phyloP scores from a whole-genome alignment of 1,140 invertebrate species.

The Daktulosphaira vitifoliae region DNA sequence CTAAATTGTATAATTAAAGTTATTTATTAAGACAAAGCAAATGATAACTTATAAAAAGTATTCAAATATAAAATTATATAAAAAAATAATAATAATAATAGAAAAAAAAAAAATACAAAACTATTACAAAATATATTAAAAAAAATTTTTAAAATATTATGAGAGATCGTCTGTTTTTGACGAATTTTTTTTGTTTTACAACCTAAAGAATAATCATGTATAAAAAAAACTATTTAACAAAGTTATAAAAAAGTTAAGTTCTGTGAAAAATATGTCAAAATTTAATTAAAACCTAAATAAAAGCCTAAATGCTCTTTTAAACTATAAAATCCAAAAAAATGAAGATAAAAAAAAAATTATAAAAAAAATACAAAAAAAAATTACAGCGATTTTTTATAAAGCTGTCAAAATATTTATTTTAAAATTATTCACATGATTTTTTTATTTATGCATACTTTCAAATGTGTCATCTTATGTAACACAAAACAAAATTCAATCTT shows the following conservation, averaged over 20 bases:
- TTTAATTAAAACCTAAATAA: constrained; percentile 6
- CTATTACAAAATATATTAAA: constrained; percentile 17
- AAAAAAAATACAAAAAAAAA: constrained; percentile 1
- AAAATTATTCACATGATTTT: constrained; percentile 18
- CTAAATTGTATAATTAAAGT: constrained; percentile 17
- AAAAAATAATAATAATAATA: not conserved
- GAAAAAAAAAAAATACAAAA: constrained; percentile 8
- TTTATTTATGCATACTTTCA: constrained; percentile 15
- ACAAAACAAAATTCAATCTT: constrained; percentile 4
- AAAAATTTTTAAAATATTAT: not conserved
- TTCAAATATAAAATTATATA: constrained; percentile 2
- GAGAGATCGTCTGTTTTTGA: constrained; percentile 15
- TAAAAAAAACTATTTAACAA: constrained; percentile 15
- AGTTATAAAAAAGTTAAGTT: constrained; percentile 13
- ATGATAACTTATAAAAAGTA: constrained; percentile 25
- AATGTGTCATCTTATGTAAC: constrained; percentile 2
- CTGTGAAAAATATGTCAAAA: constrained; percentile 12
- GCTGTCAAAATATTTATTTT: constrained; percentile 21
- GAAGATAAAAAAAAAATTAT: not conserved
- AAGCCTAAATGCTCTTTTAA: not conserved
- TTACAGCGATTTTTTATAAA: constrained; percentile 32
- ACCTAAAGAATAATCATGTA: constrained; percentile 27
- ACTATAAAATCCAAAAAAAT: constrained; percentile 1
- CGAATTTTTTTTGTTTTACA: constrained; percentile 30
- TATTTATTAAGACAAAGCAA: constrained; percentile 23